Conservation (phyloP, 2,113 vertebrate genomes). For the Urocolius indicus region DNA sequence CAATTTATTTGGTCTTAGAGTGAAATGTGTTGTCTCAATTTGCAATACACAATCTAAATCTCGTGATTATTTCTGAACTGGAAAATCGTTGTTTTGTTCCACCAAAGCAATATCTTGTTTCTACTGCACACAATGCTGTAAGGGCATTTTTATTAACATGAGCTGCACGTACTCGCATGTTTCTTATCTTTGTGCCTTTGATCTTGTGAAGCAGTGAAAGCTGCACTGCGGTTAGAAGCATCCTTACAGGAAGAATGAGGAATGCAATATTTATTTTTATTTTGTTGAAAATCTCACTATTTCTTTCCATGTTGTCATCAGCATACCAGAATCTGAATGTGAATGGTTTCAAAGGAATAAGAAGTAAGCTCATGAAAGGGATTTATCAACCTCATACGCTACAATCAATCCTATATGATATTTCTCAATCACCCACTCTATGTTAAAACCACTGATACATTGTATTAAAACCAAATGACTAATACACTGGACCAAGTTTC, state of each 20-base stretch:
- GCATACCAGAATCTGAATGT: background rate
- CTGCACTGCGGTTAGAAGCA: background rate
- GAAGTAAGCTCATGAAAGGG: constrained; percentile 3
- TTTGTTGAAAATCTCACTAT: background rate
- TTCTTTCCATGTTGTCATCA: background rate
- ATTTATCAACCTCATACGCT: constrained; percentile 23
- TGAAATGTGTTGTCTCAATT: background rate
- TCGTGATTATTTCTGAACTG: background rate
- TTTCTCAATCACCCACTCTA: constrained; percentile 9
- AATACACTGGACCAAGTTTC: background rate
- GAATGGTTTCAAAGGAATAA: background rate
- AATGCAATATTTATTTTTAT: background rate
- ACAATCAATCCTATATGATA: background rate
- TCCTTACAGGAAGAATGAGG: constrained; percentile 13
- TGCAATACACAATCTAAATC: background rate
- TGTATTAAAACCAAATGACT: background rate
- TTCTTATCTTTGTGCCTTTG: constrained; percentile 14
- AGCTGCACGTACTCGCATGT: background rate
- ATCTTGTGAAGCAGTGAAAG: background rate
- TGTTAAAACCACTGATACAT: constrained; percentile 6
- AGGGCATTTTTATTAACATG: background rate
- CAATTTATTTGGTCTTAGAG: rapidly evolving
- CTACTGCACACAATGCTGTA: background rate
- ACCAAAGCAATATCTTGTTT: background rate
- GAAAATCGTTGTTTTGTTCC: background rate